Base-by-base conservation (phyloP, 2,888 invertebrate genomes). In the Gastracanthus pulcherrimus region DNA sequence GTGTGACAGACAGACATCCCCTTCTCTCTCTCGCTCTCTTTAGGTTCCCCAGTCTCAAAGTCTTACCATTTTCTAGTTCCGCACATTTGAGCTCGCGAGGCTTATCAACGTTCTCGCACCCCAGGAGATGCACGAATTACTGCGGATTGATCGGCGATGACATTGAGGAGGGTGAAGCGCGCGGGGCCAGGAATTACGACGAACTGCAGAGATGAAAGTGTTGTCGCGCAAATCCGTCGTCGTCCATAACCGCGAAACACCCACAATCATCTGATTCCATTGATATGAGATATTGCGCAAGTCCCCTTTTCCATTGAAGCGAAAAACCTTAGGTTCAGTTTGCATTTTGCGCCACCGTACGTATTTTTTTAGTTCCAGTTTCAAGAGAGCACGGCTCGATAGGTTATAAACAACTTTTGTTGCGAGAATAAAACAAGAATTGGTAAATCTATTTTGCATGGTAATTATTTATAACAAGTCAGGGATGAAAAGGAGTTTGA, bases 171-270 rank as follows among this genome's bases (percentile, higher is more conserved):
- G 38, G 45, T n/a, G n/a, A n/a, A n/a, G n/a, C 45, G 19, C 29
- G 34, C n/a, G n/a, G 26, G 11, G 19, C 45, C n/a, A 19, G 36
- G 26, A 67, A 19, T 72, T 36, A 72, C 19, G 23, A 72, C n/a
- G 38, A 66, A 29, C 71, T n/a, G n/a, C n/a, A n/a, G n/a, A n/a
- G 34, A 69, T 26, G 58, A 67, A 62, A 67, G 34, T 80, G 51
- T 55, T 75, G 23, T 72, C 60, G 76, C 60, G 48, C 38, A 72
- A 60, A 76, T 76, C 45, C 69, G 51, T 51, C 34, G 69, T 70
- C 75, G 64, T 83, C 74, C 83, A 80, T 83, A 83, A 78, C 83
- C 80, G 78, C 78, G 75, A 83, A 78, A 82, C 80, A 79, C 78
- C 75, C 83, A 75, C 81, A 78, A 78, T 81, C 83, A 81, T 81